Percentiles rank a stretch among this genome's conserved stretches.
phyloP scores from a whole-genome alignment of 2,797 vertebrate genomes.

The Cheracebus regulus region DNA sequence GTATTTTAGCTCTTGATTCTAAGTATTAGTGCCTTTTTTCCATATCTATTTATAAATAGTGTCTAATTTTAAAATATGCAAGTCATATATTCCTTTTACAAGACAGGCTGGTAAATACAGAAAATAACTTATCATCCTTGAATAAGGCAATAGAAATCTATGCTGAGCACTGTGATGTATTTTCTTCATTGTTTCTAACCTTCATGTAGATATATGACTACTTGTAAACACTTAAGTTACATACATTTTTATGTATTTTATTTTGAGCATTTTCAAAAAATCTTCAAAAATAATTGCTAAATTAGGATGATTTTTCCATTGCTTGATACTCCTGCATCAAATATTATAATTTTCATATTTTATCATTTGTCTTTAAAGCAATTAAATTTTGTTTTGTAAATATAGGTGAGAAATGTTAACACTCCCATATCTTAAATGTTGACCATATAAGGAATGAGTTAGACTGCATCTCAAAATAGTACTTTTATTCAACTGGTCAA shows the following conservation, averaged over 20 bases:
- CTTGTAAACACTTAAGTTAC: fast-evolving
- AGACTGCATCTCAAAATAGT: neutral
- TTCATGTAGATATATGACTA: neutral
- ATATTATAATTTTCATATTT: neutral
- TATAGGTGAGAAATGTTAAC: neutral
- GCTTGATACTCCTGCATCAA: neutral
- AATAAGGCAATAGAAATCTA: neutral
- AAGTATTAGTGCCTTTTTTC: neutral
- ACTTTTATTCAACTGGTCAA: neutral
- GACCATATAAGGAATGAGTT: neutral
- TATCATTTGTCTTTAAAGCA: neutral
- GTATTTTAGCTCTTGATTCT: neutral
- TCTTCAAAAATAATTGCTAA: neutral
- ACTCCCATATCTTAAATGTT: neutral
- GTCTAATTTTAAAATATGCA: neutral
- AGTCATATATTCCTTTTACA: neutral
- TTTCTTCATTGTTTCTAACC: neutral
- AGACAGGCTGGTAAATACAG: neutral
- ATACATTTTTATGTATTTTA: neutral
- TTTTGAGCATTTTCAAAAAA: neutral
- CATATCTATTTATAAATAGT: neutral
- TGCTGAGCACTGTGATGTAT: neutral
- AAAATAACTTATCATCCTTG: neutral
- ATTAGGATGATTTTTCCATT: neutral
- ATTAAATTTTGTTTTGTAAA: neutral